Evolutionary conservation across 2,797 vertebrate species (phyloP), one percentile per base, ranked within the genome.

Genomic region (Eulemur mongoz): DNA sequence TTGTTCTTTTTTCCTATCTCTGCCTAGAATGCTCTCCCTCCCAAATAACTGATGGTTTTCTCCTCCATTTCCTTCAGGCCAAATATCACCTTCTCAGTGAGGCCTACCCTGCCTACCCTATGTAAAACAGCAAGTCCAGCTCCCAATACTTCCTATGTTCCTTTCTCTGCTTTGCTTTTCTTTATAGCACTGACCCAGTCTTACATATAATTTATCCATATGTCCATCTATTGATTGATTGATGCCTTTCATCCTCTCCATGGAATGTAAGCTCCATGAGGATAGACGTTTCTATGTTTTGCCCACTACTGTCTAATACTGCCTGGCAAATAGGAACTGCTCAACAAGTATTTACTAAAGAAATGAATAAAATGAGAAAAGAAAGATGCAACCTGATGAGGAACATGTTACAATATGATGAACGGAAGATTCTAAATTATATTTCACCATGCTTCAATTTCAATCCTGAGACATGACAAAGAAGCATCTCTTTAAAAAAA

Each of bases 101-200:
- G 50, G 72, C 18, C 32, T 86, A 81, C 11, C 8, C 25, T 88
- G 59, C 76, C 45, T 69, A 15, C 23, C 30, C 43, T 84, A 43
- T n/a, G 14, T 50, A 80, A 89, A 65, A 87, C 10, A 52, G 43
- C 23, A 92, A 52, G 38, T 78, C 52, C 27, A 84, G 65, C n/a
- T 45, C 18, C 54, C 48, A 79, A 2, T 72, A 88, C 45, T 67
- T 59, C 52, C 40, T 54, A 25, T 25, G n/a, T 5, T 67, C 57
- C 38, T 93, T 92, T 84, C 35, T 17, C 83, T 75, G 23, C 59
- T 93, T 57, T 86, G 18, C 32, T 95, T 93, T 72, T 78, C 81
- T 78, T 88, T n/a, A 75, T 2, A 69, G 25, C 5, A 15, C 27
- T 90, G 35, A 65, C 6, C 7, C 5, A 32, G 57, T 2, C 23